These are phyloP conservation scores for Oegoconia quadripuncta DNA, from an alignment of 2,888 invertebrate species.

Conservation along the genomic window DNA sequence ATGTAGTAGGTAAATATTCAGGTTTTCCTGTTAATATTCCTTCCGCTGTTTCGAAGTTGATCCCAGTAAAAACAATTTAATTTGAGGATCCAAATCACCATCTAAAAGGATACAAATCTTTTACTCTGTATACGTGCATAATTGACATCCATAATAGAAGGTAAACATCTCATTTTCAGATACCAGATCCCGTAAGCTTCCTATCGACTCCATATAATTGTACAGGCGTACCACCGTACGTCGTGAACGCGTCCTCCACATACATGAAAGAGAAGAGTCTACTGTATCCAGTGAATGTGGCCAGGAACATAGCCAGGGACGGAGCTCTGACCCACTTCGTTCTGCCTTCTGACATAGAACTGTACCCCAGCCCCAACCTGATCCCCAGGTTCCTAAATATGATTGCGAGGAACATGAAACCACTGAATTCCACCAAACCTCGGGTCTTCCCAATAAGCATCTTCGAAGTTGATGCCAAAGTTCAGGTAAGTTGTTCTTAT, in stretches of 20 bases:
- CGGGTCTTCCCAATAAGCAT: slow-evolving; percentile 93
- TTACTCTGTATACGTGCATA: neutral
- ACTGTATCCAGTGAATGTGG: slow-evolving; percentile 94
- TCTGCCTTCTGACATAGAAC: slow-evolving; percentile 92
- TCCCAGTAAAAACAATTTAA: too few relatives aligned
- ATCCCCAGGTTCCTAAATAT: slow-evolving; percentile 90
- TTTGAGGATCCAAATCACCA: too few relatives aligned
- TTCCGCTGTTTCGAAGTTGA: too few relatives aligned
- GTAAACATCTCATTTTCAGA: slow-evolving; percentile 63
- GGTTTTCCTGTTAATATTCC: too few relatives aligned
- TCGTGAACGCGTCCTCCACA: slow-evolving; percentile 81
- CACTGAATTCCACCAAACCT: slow-evolving; percentile 75
- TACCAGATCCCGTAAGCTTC: slow-evolving; percentile 82
- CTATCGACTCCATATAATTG: slow-evolving; percentile 84
- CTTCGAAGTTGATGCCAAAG: slow-evolving; percentile 87
- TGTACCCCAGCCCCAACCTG: slow-evolving; percentile 92
- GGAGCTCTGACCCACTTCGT: slow-evolving; percentile 90
- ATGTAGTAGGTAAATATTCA: too few relatives aligned
- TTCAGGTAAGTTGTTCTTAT: slow-evolving; percentile 43
- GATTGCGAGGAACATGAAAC: slow-evolving; percentile 86
- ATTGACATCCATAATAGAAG: neutral
- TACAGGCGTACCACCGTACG: slow-evolving; percentile 83
- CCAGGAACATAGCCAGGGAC: slow-evolving; percentile 92
- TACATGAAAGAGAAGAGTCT: slow-evolving; percentile 90
- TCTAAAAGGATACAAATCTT: neutral